Evolutionary conservation across 2,113 vertebrate genomes (phyloP).

Genomic region (Sorex araneus): DNA sequence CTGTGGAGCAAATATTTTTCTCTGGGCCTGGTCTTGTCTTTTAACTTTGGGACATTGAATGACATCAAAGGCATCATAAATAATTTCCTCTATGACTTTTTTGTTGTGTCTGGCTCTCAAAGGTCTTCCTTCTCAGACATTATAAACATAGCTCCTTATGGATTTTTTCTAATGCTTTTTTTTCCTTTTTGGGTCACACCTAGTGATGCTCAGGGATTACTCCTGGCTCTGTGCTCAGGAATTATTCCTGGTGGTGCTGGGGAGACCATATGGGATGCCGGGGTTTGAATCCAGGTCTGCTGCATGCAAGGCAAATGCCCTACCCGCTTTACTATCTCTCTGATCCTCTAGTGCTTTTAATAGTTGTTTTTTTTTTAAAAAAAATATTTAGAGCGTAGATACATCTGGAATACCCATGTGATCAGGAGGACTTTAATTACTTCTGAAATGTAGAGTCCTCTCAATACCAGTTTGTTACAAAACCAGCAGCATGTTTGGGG

Average conservation of each 20-base stretch:
- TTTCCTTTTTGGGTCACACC: no score
- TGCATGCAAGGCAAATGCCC: no score
- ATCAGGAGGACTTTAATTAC: slow-evolving; percentile 42
- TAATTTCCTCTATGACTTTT: slow-evolving; percentile 53
- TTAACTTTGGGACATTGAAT: slow-evolving; percentile 64
- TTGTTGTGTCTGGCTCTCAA: slow-evolving; percentile 58
- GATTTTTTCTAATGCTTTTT: no score
- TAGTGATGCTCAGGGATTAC: no score
- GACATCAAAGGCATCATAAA: slow-evolving; percentile 63
- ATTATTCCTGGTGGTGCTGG: no score
- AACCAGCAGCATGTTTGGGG: neutral
- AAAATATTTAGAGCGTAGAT: neutral
- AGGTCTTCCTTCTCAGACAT: slow-evolving; percentile 48
- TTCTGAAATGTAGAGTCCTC: neutral
- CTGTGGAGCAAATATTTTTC: slow-evolving; percentile 49
- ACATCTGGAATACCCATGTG: slow-evolving; percentile 57
- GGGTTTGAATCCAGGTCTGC: no score
- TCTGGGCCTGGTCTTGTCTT: slow-evolving; percentile 47
- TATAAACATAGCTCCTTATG: neutral
- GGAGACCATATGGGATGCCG: no score
- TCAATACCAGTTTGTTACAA: neutral
- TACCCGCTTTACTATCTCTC: no score
- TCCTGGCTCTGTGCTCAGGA: no score
- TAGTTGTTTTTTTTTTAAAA: slow-evolving; percentile 20
- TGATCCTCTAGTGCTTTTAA: slow-evolving; percentile 18